These are phyloP conservation scores for Apis laboriosa DNA, from an alignment of 1,140 invertebrate genomes.

Conservation along the genomic window DNA sequence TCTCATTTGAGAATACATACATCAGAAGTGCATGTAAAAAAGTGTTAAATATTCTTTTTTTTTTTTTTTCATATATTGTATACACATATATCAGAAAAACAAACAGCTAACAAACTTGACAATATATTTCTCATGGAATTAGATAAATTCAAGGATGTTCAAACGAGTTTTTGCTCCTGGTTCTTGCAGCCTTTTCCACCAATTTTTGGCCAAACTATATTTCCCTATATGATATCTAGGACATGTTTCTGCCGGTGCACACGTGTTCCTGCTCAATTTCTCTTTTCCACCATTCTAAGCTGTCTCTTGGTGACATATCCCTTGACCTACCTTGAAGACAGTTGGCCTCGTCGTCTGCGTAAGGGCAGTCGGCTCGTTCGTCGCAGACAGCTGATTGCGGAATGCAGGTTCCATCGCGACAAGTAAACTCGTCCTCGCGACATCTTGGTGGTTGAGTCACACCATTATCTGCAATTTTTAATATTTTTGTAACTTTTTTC, in stretches of 20 bases:
- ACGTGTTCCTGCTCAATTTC: background rate
- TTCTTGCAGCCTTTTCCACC: slow-evolving; percentile 4
- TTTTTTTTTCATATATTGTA: background rate
- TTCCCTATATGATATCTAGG: slow-evolving; percentile 6
- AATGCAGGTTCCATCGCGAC: slow-evolving; percentile 84
- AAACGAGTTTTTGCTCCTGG: background rate
- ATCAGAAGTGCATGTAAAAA: background rate
- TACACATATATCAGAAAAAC: background rate
- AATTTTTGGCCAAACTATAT: slow-evolving; percentile 16
- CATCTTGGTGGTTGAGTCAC: slow-evolving; percentile 53
- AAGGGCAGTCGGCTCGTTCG: slow-evolving; percentile 87
- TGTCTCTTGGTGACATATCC: background rate
- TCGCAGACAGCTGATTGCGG: slow-evolving; percentile 86
- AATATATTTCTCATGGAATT: background rate
- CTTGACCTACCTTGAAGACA: slow-evolving; percentile 70
- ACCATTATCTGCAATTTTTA: slow-evolving; percentile 68
- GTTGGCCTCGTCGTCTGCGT: slow-evolving; percentile 88
- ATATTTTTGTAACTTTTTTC: background rate
- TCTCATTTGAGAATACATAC: no score
- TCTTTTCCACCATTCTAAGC: background rate
- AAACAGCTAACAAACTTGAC: background rate
- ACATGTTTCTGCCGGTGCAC: background rate
- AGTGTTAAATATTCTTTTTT: background rate
- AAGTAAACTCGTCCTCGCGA: slow-evolving; percentile 82
- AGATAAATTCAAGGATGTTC: background rate